Evolutionary conservation across 35 echinoderm and acorn worm species (phyloP).

Genomic region (Ophiothrix spiculata): DNA sequence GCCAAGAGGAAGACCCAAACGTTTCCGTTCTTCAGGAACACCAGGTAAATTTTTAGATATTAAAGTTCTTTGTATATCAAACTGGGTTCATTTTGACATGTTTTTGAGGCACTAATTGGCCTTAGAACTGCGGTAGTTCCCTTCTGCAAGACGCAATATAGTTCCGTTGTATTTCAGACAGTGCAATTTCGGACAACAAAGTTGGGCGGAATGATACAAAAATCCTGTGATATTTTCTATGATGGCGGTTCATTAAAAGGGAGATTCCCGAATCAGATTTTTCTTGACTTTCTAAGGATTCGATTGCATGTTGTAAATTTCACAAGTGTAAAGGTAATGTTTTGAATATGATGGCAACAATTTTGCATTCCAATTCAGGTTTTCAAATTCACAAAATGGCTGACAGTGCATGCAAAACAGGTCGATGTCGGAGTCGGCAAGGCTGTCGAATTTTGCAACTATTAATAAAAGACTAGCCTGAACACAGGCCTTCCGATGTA

Average conservation of each 20-base stretch:
- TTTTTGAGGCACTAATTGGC: background rate
- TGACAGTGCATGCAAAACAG: background rate
- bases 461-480: no score
- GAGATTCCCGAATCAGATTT: background rate
- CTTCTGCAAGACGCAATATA: background rate
- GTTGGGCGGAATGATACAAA: background rate
- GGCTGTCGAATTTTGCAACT: background rate
- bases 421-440: background rate
- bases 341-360: background rate
- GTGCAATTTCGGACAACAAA: background rate
- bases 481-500: no score
- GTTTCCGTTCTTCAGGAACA: background rate
- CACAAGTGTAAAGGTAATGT: background rate
- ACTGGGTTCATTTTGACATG: background rate
- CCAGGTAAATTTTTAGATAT: background rate
- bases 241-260: background rate
- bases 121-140: background rate
- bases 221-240: background rate
- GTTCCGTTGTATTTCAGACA: background rate
- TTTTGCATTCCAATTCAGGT: background rate
- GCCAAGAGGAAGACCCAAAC: background rate
- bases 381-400: background rate
- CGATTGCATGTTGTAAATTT: background rate
- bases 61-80: background rate
- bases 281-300: background rate